Evolutionary conservation across 2,888 invertebrate genomes (phyloP).

Genomic region (Thereva unica): DNA sequence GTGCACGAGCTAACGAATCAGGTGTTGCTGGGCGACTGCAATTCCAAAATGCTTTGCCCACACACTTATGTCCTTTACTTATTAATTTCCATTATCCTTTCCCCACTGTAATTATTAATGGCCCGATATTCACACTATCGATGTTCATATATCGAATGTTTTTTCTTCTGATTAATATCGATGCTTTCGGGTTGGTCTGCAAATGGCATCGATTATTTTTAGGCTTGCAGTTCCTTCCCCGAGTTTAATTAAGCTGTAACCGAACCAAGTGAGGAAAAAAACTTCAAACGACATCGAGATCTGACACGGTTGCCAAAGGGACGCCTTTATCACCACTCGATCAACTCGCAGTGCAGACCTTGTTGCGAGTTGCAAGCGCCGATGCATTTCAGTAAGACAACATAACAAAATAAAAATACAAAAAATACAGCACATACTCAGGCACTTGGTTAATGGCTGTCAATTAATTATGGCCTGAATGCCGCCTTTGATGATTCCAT

Average conservation of each 20-base stretch:
- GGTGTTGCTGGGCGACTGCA: no score
- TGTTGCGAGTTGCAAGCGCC: constrained; percentile 12
- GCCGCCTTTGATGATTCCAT: constrained; percentile 47
- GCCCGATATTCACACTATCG: not conserved
- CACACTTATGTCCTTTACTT: no score
- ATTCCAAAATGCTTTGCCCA: no score
- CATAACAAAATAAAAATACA: constrained; percentile 8
- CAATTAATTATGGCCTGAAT: constrained; percentile 39
- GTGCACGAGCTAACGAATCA: no score
- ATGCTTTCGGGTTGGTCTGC: not conserved
- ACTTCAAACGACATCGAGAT: constrained; percentile 13
- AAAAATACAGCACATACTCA: constrained; percentile 10
- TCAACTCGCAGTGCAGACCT: not conserved
- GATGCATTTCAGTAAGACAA: not conserved
- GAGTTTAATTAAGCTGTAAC: constrained; percentile 26
- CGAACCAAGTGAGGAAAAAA: not conserved
- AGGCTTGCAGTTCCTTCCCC: not conserved
- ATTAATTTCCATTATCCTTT: no score
- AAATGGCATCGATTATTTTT: constrained; percentile 18
- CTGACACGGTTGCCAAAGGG: constrained; percentile 25
- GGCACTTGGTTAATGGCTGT: constrained; percentile 38
- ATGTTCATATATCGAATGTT: not conserved
- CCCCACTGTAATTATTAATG: no score
- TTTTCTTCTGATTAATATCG: not conserved
- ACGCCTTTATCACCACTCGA: constrained; percentile 27